Base-by-base conservation (phyloP, 1,140 invertebrate species). In the Cydia amplana region DNA sequence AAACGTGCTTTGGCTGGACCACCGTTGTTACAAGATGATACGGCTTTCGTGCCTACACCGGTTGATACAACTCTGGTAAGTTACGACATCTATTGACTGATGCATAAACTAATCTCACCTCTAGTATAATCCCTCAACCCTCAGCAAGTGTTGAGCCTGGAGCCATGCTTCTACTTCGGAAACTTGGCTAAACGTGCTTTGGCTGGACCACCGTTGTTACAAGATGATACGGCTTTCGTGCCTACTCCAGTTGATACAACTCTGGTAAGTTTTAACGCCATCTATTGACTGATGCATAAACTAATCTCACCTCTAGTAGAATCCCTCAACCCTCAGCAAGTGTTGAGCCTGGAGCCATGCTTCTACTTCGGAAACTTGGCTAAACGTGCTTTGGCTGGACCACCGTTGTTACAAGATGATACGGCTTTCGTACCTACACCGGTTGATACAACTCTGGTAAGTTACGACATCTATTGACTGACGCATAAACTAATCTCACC, bases 341-440 rank as follows among this genome's bases (percentile, higher is more conserved):
- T 97, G 12, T 93, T 99, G 0, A 96, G 95, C 40, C 94, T 99
- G 63, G 98, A 99, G 89, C 98, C 99, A 0, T 28, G 28, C 28
- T 28, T 28, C 28, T 28, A 98, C 88, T 99, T 99, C 92, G 99
- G 99, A 0, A 99, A 99, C 87, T 94, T 99, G 78, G 95, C 95
- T 78, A 99, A 99, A 87, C 95, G 96, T 23, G 95, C 99, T 0
- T 89, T 99, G 6, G 96, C 97, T 73, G 99, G 99, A 0, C 99
- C 99, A 0, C 96, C 97, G 90, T 93, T 96, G 1, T 95, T 98
- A 7, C 96, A 98, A 86, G 98, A 99, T 84, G 97, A 99, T 86
- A 96, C 96, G 0, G 97, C 97, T 0, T 99, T 99, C 93, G 98
- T 99, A 20, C 98, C 98, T 0, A 96, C 96, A 28, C 98, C 98